Conservation (phyloP, 2,888 invertebrate species). For the Phyto melanocephala region DNA sequence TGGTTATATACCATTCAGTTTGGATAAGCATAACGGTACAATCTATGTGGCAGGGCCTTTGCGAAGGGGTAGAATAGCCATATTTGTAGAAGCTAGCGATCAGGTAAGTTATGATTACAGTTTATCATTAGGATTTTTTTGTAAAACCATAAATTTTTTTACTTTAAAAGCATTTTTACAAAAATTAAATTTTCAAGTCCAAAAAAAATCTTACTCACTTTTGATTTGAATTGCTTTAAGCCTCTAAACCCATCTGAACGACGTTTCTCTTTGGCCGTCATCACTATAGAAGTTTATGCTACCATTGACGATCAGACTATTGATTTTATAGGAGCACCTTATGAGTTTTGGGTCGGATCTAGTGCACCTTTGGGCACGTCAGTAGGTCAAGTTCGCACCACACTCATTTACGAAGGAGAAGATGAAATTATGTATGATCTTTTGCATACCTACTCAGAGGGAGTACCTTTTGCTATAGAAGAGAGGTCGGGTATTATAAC, state of each 20-base stretch:
- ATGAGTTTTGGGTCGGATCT: constrained; percentile 94
- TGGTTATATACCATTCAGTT: constrained; percentile 84
- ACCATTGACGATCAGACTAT: constrained; percentile 81
- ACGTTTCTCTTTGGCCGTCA: constrained; percentile 90
- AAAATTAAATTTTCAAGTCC: too few relatives aligned
- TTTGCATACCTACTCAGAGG: constrained; percentile 91
- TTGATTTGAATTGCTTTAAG: constrained; percentile 72
- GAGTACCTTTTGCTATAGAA: constrained; percentile 95
- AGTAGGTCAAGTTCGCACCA: constrained; percentile 90
- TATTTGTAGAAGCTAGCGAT: constrained; percentile 91
- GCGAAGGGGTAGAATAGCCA: constrained; percentile 85
- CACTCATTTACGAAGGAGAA: constrained; percentile 84
- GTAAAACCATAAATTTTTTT: neutral
- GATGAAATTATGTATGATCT: constrained; percentile 86
- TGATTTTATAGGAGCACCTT: constrained; percentile 90
- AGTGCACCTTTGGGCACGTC: constrained; percentile 91
- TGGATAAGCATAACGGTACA: constrained; percentile 85
- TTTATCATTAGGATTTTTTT: too few relatives aligned
- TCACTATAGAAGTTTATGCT: constrained; percentile 87
- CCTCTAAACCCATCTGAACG: constrained; percentile 91
- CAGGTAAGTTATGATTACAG: constrained; percentile 72
- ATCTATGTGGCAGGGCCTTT: constrained; percentile 84
- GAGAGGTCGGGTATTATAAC: constrained; percentile 92
- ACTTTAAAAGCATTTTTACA: too few relatives aligned
- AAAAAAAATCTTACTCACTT: too few relatives aligned